Conservation (phyloP, 2,797 vertebrate genomes). For the Glossophaga mutica region DNA sequence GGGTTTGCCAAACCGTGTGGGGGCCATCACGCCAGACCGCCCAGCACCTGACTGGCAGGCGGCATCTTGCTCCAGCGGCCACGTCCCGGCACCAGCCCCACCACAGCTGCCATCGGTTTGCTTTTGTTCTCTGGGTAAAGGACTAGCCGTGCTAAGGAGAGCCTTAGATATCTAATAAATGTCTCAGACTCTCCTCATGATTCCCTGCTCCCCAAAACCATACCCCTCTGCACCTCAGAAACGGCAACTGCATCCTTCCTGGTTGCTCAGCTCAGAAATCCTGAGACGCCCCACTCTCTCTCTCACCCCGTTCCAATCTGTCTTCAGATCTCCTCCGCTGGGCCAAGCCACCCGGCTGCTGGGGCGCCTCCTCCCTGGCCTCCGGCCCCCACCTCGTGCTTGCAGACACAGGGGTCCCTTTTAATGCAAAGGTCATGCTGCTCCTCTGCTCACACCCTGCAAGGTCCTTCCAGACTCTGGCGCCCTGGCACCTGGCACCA, state of each 20-base stretch:
- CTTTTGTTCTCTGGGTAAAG: neutral
- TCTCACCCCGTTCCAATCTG: neutral
- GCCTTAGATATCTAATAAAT: neutral
- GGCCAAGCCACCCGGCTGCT: accelerated
- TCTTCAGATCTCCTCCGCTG: neutral
- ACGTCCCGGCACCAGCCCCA: neutral
- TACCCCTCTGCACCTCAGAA: neutral
- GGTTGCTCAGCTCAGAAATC: neutral
- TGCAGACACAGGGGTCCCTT: neutral
- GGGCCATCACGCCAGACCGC: accelerated
- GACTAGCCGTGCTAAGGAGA: neutral
- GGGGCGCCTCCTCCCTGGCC: too few species aligned
- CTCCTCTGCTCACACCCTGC: neutral
- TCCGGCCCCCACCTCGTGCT: neutral
- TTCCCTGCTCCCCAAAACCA: neutral
- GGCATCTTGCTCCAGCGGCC: accelerated
- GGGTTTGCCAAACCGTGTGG: neutral
- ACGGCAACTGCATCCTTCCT: accelerated
- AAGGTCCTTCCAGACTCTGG: neutral
- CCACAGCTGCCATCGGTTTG: accelerated
- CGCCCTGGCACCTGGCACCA: neutral
- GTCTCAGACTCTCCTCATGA: neutral
- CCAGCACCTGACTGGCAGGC: neutral
- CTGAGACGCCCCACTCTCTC: neutral
- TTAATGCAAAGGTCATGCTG: neutral